Evolutionary conservation across 2,797 vertebrate species (phyloP), one percentile per base, ranked within the genome.

Genomic region (Odontamblyopus lacepedii): DNA sequence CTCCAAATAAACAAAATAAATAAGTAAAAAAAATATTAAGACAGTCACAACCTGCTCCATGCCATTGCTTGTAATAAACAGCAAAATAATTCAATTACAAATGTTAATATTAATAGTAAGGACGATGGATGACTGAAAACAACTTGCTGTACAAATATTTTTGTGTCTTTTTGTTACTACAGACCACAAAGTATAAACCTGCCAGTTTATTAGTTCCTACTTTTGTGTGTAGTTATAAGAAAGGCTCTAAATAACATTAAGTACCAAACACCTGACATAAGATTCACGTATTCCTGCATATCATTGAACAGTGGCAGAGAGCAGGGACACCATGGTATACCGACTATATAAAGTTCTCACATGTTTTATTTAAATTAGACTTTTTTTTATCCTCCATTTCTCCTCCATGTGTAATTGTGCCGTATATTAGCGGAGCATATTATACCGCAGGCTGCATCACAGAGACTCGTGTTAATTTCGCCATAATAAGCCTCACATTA

Each of bases 401-500:
- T 67, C 27, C 19, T 1, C 48, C 27, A 62, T 63, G 63, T 79
- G 8, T 16, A 72, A 55, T 61, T 55, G 50, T 63, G 69, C 68
- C 81, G 65, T 76, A 84, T 80, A 81, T 80, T 76, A 76, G 18
- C 72, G 69, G 65, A 70, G 79, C 75, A 75, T 77, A 80, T 85
- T 79, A 83, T 76, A 73, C 82, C 76, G 65, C 75, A 64, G 66
- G 41, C 77, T 77, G 77, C 78, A 81, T 70, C 56, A 67, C 72
- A 81, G 76, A 67, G 73, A 81, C 75, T 74, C 35, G 41, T 89
- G 83, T 88, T 90, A 85, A 86, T 88, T 88, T 89, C 74, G 59
- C 74, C 71, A 83, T 88, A 86, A 87, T 87, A 89, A 86, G 83
- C 69, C 69, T 51, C 81, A 81, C 78, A 84, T 88, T 91, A 84